Percentiles rank a stretch among this genome's conserved stretches.
Evolutionary conservation across 2,888 invertebrate genomes (phyloP).

Genomic region (Philereme vetulata): DNA sequence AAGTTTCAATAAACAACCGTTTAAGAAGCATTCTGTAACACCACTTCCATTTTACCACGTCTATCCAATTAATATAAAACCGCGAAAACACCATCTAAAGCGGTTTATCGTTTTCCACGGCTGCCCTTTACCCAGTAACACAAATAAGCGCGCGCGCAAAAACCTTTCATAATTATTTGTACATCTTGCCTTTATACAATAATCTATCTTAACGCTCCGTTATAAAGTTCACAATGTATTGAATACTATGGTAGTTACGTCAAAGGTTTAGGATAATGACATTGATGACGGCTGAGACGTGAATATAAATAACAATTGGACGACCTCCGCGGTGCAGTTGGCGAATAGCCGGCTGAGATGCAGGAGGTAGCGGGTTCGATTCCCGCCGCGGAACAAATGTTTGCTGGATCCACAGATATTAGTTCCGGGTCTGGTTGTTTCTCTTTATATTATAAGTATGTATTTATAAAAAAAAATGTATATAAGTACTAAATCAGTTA

Average conservation of each 20-base stretch:
- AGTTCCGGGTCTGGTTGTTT: no score
- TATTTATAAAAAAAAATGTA: no score
- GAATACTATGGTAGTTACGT: background rate
- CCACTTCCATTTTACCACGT: conserved; percentile 8
- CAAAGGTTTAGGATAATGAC: conserved; percentile 63
- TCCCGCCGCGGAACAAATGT: no score
- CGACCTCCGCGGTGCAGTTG: no score
- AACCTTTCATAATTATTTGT: conserved; percentile 48
- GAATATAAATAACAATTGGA: no score
- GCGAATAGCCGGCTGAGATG: no score
- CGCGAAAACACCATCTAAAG: conserved; percentile 42
- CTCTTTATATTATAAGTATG: no score
- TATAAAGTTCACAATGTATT: conserved; percentile 47
- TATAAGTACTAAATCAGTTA: no score
- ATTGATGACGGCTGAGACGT: conserved; percentile 59
- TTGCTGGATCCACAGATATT: no score
- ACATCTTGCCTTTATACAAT: conserved; percentile 7
- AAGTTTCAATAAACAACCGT: background rate
- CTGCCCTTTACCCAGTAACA: conserved; percentile 81
- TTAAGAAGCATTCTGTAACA: background rate
- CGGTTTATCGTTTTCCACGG: conserved; percentile 52
- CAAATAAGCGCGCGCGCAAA: conserved; percentile 61
- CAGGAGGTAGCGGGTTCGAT: no score
- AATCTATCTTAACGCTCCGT: background rate
- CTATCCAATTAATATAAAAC: conserved; percentile 44